phyloP scores from a whole-genome alignment of 2,113 vertebrate species.

The Geococcyx californianus region DNA sequence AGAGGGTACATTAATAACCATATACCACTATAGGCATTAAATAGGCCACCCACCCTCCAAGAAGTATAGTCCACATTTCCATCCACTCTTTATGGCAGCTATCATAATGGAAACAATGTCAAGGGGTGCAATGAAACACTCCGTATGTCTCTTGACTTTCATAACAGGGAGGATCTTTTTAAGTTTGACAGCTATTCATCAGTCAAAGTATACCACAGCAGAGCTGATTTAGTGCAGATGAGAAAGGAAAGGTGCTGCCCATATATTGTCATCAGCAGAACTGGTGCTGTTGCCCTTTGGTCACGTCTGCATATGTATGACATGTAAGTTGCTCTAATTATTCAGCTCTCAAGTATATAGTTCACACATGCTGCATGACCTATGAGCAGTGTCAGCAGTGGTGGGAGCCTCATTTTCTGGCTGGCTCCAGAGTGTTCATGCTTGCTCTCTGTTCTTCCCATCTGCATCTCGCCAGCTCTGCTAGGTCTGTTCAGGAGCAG shows the following conservation, averaged over 20 bases:
- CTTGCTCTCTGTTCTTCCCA: not conserved
- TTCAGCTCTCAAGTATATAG: not conserved
- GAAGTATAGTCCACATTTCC: slow-evolving; percentile 1
- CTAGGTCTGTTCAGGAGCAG: not conserved
- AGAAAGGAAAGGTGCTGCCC: not conserved
- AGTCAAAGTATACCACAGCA: not conserved
- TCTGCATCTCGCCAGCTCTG: not conserved
- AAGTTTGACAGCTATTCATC: not conserved
- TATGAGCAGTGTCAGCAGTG: not conserved
- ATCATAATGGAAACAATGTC: not conserved
- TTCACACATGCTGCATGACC: not conserved
- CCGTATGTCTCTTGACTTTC: not conserved
- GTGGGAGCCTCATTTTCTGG: not conserved
- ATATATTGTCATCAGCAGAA: fast-evolving
- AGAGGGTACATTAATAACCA: slow-evolving; percentile 21
- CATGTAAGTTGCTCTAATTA: not conserved
- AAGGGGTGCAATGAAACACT: not conserved
- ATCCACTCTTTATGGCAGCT: not conserved
- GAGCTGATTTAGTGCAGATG: not conserved
- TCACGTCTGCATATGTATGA: not conserved
- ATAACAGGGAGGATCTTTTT: not conserved
- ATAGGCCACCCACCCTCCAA: slow-evolving; percentile 28
- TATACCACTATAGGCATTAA: not conserved
- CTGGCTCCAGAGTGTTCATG: not conserved
- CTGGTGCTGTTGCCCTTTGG: not conserved